Percentiles rank a stretch among this genome's conserved stretches.
phyloP scores from a whole-genome alignment of 2,797 vertebrate genomes.

The Sarcophilus harrisii region DNA sequence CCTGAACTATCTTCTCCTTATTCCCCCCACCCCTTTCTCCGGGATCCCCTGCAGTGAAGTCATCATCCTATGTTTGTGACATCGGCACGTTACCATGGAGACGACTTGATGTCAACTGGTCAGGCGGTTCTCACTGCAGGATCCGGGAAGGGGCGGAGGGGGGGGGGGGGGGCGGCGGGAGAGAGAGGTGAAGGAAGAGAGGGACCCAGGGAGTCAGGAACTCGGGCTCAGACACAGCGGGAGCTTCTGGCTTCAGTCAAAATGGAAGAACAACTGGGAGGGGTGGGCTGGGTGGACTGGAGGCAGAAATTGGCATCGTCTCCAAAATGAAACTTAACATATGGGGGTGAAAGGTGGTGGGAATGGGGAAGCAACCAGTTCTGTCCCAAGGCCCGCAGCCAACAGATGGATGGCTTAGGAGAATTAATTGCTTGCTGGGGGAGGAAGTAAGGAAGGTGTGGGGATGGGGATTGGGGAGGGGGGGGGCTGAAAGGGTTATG shows the following conservation, averaged over 20 bases:
- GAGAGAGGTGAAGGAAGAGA: slow-evolving; percentile 41
- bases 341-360: neutral
- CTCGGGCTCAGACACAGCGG: neutral
- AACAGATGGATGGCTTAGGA: slow-evolving; percentile 49
- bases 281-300: neutral
- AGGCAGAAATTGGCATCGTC: neutral
- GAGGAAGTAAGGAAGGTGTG: neutral
- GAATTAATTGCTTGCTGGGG: neutral
- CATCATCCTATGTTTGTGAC: slow-evolving; percentile 57
- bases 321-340: neutral
- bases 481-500: neutral
- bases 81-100: slow-evolving; percentile 67
- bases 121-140: slow-evolving; percentile 11
- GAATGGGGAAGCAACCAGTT: neutral
- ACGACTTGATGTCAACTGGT: slow-evolving; percentile 18
- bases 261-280: neutral
- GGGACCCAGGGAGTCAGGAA: neutral
- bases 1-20: neutral
- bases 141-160: neutral
- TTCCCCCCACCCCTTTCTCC: slow-evolving; percentile 12
- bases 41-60: slow-evolving; percentile 61
- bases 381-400: neutral
- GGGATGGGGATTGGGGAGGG: neutral
- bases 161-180: too few species aligned
- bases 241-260: neutral